Percentiles rank a stretch among this genome's conserved stretches.
Evolutionary conservation across 2,888 invertebrate genomes (phyloP).

Genomic region (Flexamia atlantica): DNA sequence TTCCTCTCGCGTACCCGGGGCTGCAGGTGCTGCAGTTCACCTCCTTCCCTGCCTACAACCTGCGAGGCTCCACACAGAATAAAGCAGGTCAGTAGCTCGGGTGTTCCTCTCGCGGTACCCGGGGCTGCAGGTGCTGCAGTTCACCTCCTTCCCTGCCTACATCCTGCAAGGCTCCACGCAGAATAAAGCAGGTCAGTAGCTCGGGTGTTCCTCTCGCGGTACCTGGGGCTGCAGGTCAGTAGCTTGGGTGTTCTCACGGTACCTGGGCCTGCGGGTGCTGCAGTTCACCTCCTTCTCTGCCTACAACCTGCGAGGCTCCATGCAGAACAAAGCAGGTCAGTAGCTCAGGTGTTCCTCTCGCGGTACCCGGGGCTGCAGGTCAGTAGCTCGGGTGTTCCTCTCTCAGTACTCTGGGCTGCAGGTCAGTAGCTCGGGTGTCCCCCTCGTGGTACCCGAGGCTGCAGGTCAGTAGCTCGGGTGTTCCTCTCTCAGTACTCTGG

Average conservation of each 20-base stretch:
- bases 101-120: slow-evolving; percentile 85
- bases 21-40: slow-evolving; percentile 90
- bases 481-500: slow-evolving; percentile 84
- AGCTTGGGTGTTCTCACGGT: slow-evolving; percentile 81
- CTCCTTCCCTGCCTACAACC: slow-evolving; percentile 87
- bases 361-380: too few species aligned
- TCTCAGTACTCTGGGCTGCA: too few species aligned
- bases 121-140: slow-evolving; percentile 86
- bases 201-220: too few species aligned
- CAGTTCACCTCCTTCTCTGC: slow-evolving; percentile 91
- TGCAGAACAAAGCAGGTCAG: slow-evolving; percentile 77
- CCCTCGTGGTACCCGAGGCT: too few species aligned
- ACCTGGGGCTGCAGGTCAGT: too few species aligned
- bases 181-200: slow-evolving; percentile 76
- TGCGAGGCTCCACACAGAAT: slow-evolving; percentile 77
- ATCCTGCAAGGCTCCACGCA: slow-evolving; percentile 80
- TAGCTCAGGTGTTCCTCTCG: too few species aligned
- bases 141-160: slow-evolving; percentile 89
- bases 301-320: slow-evolving; percentile 82
- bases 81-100: slow-evolving; percentile 78
- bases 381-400: too few species aligned
- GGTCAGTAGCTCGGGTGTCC: too few species aligned
- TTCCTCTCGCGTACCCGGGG: slow-evolving; percentile 84
- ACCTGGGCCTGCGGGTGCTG: slow-evolving; percentile 85
- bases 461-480: too few species aligned